These are phyloP conservation scores for Octomys mimax DNA, from an alignment of 2,797 vertebrate species.

Conservation along the genomic window DNA sequence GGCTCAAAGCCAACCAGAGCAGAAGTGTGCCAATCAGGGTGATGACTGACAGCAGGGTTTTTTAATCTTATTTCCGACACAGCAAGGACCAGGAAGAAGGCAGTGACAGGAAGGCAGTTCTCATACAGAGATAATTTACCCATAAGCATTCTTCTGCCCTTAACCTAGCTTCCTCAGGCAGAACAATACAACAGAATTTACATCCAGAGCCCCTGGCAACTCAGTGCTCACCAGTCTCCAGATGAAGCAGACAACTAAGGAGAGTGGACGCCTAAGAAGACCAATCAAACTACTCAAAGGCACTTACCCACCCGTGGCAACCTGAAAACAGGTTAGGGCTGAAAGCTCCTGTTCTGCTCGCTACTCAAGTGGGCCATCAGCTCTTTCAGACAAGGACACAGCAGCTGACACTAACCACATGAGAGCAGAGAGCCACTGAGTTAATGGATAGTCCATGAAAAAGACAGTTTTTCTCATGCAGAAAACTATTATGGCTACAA, in stretches of 20 bases:
- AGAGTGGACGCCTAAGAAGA: neutral
- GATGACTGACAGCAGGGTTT: neutral
- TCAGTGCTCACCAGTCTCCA: neutral
- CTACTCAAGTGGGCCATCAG: neutral
- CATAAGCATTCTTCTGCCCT: neutral
- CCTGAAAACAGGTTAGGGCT: neutral
- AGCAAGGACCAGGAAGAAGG: neutral
- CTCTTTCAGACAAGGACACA: neutral
- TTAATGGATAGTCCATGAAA: constrained; percentile 43
- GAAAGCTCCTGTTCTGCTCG: neutral
- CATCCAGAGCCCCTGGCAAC: neutral
- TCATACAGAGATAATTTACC: neutral
- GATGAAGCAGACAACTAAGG: neutral
- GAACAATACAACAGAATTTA: neutral
- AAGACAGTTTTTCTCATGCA: constrained; percentile 41
- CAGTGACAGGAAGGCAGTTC: neutral
- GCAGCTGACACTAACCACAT: neutral
- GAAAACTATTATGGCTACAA: constrained; percentile 72
- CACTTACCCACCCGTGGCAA: neutral
- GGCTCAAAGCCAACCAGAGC: neutral
- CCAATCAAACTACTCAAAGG: neutral
- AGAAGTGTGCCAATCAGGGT: neutral
- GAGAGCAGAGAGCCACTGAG: constrained; percentile 3
- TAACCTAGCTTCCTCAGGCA: neutral
- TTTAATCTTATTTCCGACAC: constrained; percentile 31